A percentile compares a stretch with the other conserved stretches of the same genome.
phyloP scores from a whole-genome alignment of 2,888 invertebrate species.

The Dermolepida albohirtum region DNA sequence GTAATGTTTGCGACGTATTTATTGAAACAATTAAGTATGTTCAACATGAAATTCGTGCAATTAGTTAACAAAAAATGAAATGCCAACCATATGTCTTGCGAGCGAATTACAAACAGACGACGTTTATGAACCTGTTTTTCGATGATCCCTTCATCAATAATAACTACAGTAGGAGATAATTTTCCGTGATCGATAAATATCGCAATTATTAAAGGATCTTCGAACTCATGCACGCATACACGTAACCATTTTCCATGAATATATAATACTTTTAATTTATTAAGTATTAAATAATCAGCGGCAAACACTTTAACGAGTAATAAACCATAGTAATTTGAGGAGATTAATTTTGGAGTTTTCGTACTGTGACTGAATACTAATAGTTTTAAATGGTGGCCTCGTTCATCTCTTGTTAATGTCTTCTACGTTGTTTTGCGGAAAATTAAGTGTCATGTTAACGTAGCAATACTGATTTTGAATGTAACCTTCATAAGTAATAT shows the following conservation, averaged over 20 bases:
- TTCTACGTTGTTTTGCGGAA: no score
- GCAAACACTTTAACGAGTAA: constrained; percentile 44
- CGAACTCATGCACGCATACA: not conserved
- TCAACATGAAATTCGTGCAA: no score
- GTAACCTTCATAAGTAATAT: no score
- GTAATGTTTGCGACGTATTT: no score
- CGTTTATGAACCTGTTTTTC: constrained; percentile 36
- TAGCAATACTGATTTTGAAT: no score
- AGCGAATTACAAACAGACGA: constrained; percentile 14
- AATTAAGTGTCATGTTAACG: no score
- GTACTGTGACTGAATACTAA: constrained; percentile 40
- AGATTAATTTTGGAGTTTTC: constrained; percentile 41
- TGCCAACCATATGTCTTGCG: constrained; percentile 9
- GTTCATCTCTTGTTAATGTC: no score
- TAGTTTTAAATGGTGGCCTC: constrained; percentile 23
- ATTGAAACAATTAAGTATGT: no score
- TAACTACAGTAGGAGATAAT: constrained; percentile 40
- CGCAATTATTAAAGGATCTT: constrained; percentile 39
- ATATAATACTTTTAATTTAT: constrained; percentile 46
- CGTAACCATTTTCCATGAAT: constrained; percentile 43
- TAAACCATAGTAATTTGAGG: constrained; percentile 43
- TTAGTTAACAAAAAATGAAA: not conserved
- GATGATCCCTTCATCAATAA: constrained; percentile 31
- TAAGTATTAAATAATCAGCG: constrained; percentile 46
- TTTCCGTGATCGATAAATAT: constrained; percentile 41